A percentile compares a stretch with the other conserved stretches of the same genome.
These are phyloP conservation scores for Cyclargus thomasi DNA, from an alignment of 1,140 invertebrate genomes.

Conservation along the genomic window DNA sequence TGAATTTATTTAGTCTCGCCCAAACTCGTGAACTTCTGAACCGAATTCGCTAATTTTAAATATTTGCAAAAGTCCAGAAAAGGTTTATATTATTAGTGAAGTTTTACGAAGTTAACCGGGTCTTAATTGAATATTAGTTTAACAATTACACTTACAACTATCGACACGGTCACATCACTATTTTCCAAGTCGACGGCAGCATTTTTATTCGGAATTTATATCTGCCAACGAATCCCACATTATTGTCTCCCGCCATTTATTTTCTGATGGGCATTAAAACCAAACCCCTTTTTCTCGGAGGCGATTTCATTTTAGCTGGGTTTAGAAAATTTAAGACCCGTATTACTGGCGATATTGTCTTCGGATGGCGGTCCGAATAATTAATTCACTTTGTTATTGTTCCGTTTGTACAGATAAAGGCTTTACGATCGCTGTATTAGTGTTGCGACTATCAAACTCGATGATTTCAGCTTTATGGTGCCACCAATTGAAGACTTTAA, in stretches of 20 bases:
- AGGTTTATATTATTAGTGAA: no score
- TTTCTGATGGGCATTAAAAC: conserved; percentile 73
- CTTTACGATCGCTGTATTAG: conserved; percentile 29
- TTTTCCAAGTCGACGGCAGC: conserved; percentile 38
- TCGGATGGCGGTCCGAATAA: conserved; percentile 51
- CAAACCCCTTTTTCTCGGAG: conserved; percentile 70
- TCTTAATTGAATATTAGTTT: no score
- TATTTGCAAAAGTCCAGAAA: no score
- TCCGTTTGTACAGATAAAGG: conserved; percentile 45
- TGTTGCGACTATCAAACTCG: not conserved
- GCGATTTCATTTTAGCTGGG: conserved; percentile 73
- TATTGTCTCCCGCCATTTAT: conserved; percentile 72
- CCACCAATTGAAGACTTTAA: no score
- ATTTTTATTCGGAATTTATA: conserved; percentile 74
- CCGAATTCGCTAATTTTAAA: no score
- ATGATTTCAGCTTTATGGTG: not conserved
- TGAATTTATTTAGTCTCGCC: no score
- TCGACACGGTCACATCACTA: not conserved
- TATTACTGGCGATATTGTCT: conserved; percentile 55
- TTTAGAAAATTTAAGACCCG: conserved; percentile 67
- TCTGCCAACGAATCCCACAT: conserved; percentile 68
- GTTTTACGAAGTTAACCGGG: no score
- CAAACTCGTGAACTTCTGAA: no score
- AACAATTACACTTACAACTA: not conserved
- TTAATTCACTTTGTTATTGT: conserved; percentile 70